A percentile compares a stretch with the other conserved stretches of the same genome.
Evolutionary conservation across 2,888 invertebrate species (phyloP).

Genomic region (Acanthosepion esculentum): DNA sequence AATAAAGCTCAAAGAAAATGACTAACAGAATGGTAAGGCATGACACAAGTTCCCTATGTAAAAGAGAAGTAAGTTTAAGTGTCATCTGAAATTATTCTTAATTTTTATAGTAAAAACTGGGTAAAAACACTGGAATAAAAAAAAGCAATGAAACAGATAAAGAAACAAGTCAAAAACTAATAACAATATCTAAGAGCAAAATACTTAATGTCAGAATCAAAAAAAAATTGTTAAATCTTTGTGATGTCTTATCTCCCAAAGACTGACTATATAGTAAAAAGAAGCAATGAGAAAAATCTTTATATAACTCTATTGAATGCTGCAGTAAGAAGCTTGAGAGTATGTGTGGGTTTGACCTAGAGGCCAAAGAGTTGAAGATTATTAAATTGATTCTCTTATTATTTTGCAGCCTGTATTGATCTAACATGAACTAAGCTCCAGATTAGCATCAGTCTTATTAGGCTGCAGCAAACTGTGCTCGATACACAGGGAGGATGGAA

Average conservation of each 20-base stretch:
- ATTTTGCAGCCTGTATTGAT: background rate
- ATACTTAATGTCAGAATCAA: background rate
- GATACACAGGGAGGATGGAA: background rate
- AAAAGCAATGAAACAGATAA: background rate
- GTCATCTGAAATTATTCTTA: too few relatives aligned
- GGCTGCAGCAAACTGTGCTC: background rate
- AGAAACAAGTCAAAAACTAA: too few relatives aligned
- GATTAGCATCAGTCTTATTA: background rate
- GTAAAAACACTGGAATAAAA: background rate
- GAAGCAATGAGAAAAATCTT: background rate
- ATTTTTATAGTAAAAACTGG: too few relatives aligned
- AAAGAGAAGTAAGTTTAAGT: too few relatives aligned
- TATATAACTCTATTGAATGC: background rate
- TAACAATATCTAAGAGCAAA: background rate
- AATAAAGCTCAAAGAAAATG: too few relatives aligned
- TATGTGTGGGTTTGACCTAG: background rate
- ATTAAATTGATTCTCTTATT: constrained; percentile 9
- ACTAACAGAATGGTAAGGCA: too few relatives aligned
- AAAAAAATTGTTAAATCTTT: background rate
- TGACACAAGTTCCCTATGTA: too few relatives aligned
- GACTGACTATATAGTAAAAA: background rate
- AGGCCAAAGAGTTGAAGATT: background rate
- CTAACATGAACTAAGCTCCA: background rate
- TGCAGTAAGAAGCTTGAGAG: background rate
- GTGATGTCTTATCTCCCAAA: background rate